Conservation (phyloP, 1,140 invertebrate species). For the Drosophila nigromelanica region DNA sequence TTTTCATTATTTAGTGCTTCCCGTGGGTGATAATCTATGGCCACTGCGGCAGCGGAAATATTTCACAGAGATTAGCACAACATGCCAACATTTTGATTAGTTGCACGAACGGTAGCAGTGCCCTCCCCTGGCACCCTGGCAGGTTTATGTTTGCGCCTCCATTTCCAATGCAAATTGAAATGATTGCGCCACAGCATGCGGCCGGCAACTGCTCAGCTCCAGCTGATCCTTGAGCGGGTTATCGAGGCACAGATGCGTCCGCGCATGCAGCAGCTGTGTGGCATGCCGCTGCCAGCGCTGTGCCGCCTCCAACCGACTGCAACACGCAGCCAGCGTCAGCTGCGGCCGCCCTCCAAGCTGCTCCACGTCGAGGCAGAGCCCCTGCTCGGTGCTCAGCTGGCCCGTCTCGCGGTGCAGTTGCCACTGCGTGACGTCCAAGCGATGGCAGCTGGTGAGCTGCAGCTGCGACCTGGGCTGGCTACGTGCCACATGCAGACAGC, state of each 20-base stretch:
- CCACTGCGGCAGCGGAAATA: constrained; percentile 58
- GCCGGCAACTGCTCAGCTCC: constrained; percentile 56
- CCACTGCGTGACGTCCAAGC: constrained; percentile 61
- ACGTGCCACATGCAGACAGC: constrained; percentile 51
- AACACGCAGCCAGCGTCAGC: constrained; percentile 31
- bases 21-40: constrained; percentile 55
- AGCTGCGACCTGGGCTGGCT: constrained; percentile 7
- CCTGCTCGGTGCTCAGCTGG: constrained; percentile 33
- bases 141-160: constrained; percentile 42
- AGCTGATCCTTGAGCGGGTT: constrained; percentile 60
- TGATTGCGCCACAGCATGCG: constrained; percentile 59
- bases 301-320: background rate
- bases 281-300: constrained; percentile 62
- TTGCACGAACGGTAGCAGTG: constrained; percentile 6
- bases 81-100: constrained; percentile 71
- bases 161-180: constrained; percentile 79
- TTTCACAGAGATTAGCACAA: constrained; percentile 77
- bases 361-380: background rate
- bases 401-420: constrained; percentile 50
- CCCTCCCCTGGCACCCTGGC: background rate
- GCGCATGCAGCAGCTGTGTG: constrained; percentile 58
- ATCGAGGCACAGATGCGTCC: constrained; percentile 70
- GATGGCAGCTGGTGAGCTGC: constrained; percentile 55
- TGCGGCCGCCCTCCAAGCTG: constrained; percentile 3
- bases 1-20: constrained; percentile 70